These are phyloP conservation scores for Cyprinodon variegatus DNA, from an alignment of 2,113 vertebrate genomes.

Conservation along the genomic window DNA sequence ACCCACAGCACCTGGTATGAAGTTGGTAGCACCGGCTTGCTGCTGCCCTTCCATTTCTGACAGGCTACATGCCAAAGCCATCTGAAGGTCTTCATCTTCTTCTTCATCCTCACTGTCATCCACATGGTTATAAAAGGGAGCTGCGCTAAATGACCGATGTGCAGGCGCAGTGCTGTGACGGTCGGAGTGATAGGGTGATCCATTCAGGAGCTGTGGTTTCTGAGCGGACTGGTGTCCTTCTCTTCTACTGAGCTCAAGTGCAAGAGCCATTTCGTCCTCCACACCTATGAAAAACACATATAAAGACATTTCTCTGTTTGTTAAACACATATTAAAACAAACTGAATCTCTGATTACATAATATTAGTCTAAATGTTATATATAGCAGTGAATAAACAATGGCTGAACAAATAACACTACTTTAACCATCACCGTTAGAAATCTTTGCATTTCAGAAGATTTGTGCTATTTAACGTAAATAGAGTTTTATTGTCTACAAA, in stretches of 20 bases:
- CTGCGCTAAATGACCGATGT: slow-evolving; percentile 79
- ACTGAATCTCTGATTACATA: background rate
- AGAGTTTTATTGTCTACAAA: too few species aligned
- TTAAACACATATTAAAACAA: background rate
- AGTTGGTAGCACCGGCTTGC: slow-evolving; percentile 80
- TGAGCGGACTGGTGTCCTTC: slow-evolving; percentile 74
- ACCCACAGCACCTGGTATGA: slow-evolving; percentile 81
- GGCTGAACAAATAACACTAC: too few species aligned
- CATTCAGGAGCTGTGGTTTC: slow-evolving; percentile 70
- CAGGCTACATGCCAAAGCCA: slow-evolving; percentile 96
- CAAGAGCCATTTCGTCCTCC: slow-evolving; percentile 91
- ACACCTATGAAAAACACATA: slow-evolving; percentile 80
- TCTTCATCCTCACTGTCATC: slow-evolving; percentile 79
- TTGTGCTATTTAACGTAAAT: too few species aligned
- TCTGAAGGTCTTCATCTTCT: slow-evolving; percentile 92
- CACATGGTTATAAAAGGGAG: slow-evolving; percentile 79
- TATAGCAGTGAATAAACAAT: background rate
- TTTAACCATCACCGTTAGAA: too few species aligned
- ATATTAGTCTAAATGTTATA: background rate
- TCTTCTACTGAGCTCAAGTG: slow-evolving; percentile 92
- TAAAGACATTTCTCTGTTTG: background rate
- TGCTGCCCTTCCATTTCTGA: slow-evolving; percentile 94
- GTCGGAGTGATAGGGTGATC: slow-evolving; percentile 17
- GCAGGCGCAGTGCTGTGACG: slow-evolving; percentile 27
- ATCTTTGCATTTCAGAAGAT: too few species aligned